phyloP scores from a whole-genome alignment of 2,888 invertebrate genomes.

The Lepetodrilus schrolli region DNA sequence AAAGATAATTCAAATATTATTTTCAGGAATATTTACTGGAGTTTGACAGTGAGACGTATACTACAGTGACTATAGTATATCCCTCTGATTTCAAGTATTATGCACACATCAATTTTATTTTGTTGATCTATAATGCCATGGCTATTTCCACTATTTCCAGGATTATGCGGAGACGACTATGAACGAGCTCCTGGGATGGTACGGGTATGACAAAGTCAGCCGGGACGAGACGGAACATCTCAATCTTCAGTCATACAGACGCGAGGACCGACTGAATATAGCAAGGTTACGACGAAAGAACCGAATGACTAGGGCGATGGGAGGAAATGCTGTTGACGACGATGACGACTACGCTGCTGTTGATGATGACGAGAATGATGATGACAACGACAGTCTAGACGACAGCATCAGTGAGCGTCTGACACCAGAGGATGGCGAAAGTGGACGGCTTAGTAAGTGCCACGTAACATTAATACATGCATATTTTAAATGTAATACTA shows the following conservation, averaged over 20 bases:
- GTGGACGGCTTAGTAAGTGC: conserved; percentile 33
- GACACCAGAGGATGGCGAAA: conserved; percentile 24
- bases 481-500: no score
- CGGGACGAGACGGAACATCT: conserved; percentile 17
- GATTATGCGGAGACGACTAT: conserved; percentile 93
- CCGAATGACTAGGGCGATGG: not conserved
- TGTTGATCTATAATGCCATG: no score
- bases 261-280: conserved; percentile 30
- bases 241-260: conserved; percentile 26
- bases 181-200: conserved; percentile 94
- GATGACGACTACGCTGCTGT: conserved; percentile 29
- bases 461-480: not conserved
- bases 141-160: no score
- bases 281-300: not conserved
- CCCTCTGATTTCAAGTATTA: no score
- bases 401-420: conserved; percentile 24
- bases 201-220: conserved; percentile 83
- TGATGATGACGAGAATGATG: not conserved
- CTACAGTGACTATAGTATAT: no score
- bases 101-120: no score
- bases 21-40: no score
- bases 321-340: conserved; percentile 26
- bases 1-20: no score
- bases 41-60: no score
- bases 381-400: not conserved